These are phyloP conservation scores for Plutomurus gul DNA, from an alignment of 1,140 invertebrate genomes.

Conservation along the genomic window DNA sequence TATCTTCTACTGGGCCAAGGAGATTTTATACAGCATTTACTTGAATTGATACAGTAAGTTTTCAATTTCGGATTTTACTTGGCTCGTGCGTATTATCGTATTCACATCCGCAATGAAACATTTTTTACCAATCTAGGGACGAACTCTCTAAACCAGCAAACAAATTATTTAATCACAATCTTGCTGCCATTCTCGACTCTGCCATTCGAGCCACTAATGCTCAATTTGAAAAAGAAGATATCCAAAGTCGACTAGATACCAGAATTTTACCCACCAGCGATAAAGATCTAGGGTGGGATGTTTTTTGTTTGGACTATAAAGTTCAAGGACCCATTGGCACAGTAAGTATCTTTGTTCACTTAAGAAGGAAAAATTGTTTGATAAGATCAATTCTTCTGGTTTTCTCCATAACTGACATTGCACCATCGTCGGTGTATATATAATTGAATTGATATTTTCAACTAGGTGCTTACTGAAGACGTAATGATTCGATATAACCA, in stretches of 20 bases:
- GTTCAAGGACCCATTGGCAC: slow-evolving; percentile 91
- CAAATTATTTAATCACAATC: slow-evolving; percentile 83
- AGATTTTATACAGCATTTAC: slow-evolving; percentile 90
- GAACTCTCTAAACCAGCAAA: slow-evolving; percentile 88
- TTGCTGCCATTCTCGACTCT: slow-evolving; percentile 85
- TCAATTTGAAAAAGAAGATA: slow-evolving; percentile 89
- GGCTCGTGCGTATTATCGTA: not conserved
- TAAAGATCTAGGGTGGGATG: slow-evolving; percentile 94
- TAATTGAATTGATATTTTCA: slow-evolving; percentile 37
- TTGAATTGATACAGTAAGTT: slow-evolving; percentile 84
- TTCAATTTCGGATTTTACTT: slow-evolving; percentile 5
- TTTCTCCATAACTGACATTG: not conserved
- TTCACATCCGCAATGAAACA: not conserved
- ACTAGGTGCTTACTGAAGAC: slow-evolving; percentile 80
- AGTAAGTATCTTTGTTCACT: slow-evolving; percentile 58
- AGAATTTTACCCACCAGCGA: slow-evolving; percentile 74
- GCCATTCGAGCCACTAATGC: slow-evolving; percentile 93
- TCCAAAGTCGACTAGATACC: slow-evolving; percentile 84
- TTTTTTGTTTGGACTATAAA: slow-evolving; percentile 91
- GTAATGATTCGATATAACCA: slow-evolving; percentile 79
- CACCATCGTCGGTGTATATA: not conserved
- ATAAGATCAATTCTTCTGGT: slow-evolving; percentile 8
- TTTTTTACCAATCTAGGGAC: slow-evolving; percentile 63
- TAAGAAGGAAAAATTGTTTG: not conserved
- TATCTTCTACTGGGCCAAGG: slow-evolving; percentile 93